These are phyloP conservation scores for Betta splendens DNA, from an alignment of 2,797 vertebrate species.

Conservation along the genomic window DNA sequence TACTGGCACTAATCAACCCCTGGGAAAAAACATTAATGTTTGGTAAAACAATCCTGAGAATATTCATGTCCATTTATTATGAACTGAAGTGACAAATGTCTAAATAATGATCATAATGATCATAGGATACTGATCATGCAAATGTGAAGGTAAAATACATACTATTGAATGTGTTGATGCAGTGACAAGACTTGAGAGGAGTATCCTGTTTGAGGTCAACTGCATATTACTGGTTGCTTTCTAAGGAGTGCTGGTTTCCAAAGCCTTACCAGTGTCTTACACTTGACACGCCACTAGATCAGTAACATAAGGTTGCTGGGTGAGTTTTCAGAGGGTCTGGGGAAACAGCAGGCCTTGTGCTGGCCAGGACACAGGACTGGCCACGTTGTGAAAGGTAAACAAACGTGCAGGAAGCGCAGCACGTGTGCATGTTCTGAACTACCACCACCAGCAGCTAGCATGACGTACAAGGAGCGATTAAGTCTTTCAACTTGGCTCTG, in stretches of 20 bases:
- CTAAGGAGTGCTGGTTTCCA: not conserved
- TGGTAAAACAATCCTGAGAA: not conserved
- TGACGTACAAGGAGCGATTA: too few relatives aligned
- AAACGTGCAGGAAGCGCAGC: conserved; percentile 15
- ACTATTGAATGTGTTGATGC: conserved; percentile 6
- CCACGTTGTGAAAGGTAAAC: conserved; percentile 17
- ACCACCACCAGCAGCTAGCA: too few relatives aligned
- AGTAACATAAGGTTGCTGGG: not conserved
- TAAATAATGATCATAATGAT: too few relatives aligned
- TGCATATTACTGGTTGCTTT: not conserved
- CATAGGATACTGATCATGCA: conserved; percentile 27
- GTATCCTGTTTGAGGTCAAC: not conserved
- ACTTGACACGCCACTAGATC: not conserved
- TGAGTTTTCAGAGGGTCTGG: conserved; percentile 7
- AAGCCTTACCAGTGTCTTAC: conserved; percentile 26
- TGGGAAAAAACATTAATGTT: conserved; percentile 44
- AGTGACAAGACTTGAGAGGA: conserved; percentile 2
- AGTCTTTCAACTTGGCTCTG: conserved; percentile 19
- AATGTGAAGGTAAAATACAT: conserved; percentile 3
- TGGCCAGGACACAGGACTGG: not conserved
- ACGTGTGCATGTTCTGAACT: not conserved
- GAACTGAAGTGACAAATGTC: not conserved
- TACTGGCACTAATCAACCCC: conserved; percentile 82
- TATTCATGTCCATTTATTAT: not conserved
- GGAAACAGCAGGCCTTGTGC: too few relatives aligned